A percentile compares a stretch with the other conserved stretches of the same genome.
These are phyloP conservation scores for Pelodytes ibericus DNA, from an alignment of 2,797 vertebrate species.

Conservation along the genomic window DNA sequence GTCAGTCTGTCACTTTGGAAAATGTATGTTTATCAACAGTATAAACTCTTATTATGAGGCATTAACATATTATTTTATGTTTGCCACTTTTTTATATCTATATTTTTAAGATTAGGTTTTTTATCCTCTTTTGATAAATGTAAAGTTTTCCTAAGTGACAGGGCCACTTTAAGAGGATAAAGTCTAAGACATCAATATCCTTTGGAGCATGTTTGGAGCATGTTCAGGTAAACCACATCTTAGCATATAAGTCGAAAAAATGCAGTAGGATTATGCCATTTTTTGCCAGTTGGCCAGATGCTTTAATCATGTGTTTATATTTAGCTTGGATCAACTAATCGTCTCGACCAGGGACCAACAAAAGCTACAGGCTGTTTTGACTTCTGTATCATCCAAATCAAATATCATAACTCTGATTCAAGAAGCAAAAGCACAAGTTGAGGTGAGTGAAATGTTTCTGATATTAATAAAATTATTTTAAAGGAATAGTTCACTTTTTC, in stretches of 20 bases:
- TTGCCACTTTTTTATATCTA: too few species aligned
- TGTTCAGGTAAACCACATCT: slow-evolving; percentile 26
- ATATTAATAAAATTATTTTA: not conserved
- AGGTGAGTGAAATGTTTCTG: slow-evolving; percentile 76
- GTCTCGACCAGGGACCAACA: slow-evolving; percentile 75
- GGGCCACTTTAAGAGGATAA: not conserved
- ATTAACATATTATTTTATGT: too few species aligned
- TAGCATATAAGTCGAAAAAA: slow-evolving; percentile 14
- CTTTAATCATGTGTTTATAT: slow-evolving; percentile 53
- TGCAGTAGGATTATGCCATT: not conserved
- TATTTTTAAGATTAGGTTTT: not conserved
- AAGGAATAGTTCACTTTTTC: too few species aligned
- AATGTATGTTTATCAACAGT: too few species aligned
- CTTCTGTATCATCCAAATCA: slow-evolving; percentile 68
- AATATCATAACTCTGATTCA: slow-evolving; percentile 76
- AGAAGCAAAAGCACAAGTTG: slow-evolving; percentile 75
- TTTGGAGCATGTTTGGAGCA: not conserved
- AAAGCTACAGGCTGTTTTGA: slow-evolving; percentile 79
- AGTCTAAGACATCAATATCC: not conserved
- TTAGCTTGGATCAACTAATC: slow-evolving; percentile 81
- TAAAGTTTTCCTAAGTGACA: too few species aligned
- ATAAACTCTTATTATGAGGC: too few species aligned
- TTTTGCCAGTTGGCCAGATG: not conserved
- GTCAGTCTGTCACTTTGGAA: too few species aligned
- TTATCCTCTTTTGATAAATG: not conserved